These are phyloP conservation scores for Rhabdomys dilectus DNA, from an alignment of 2,113 vertebrate species.

Conservation along the genomic window DNA sequence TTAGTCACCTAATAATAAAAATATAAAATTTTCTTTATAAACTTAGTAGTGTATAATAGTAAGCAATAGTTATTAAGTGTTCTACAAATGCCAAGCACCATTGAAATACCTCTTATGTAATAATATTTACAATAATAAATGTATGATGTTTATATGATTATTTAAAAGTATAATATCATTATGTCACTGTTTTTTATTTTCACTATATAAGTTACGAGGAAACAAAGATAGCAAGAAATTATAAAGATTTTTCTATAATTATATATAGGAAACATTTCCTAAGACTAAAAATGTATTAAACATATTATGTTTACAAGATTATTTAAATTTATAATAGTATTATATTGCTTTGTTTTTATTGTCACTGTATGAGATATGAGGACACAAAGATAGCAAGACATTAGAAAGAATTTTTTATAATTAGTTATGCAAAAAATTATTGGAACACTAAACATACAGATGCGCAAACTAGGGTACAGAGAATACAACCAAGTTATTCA, in stretches of 20 bases:
- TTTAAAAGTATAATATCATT: too few relatives aligned
- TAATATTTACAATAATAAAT: background rate
- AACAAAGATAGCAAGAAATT: too few relatives aligned
- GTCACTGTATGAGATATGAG: background rate
- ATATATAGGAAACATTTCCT: too few relatives aligned
- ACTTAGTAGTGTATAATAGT: background rate
- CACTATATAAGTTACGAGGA: too few relatives aligned
- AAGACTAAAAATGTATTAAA: too few relatives aligned
- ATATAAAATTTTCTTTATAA: background rate
- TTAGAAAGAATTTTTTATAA: background rate
- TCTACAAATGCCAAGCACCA: background rate
- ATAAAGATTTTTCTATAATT: too few relatives aligned
- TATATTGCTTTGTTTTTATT: background rate
- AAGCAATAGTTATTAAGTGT: background rate
- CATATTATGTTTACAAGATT: background rate
- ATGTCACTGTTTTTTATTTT: too few relatives aligned
- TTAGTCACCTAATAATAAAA: conserved; percentile 48
- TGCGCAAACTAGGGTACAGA: background rate
- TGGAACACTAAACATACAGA: background rate
- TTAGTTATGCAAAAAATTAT: background rate
- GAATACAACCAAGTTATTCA: background rate
- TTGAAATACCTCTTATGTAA: background rate
- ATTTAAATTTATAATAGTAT: background rate
- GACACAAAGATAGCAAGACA: background rate
- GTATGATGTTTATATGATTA: too few relatives aligned